Evolutionary conservation across 2,797 vertebrate species (phyloP).

Genomic region (Phrynocephalus forsythii): DNA sequence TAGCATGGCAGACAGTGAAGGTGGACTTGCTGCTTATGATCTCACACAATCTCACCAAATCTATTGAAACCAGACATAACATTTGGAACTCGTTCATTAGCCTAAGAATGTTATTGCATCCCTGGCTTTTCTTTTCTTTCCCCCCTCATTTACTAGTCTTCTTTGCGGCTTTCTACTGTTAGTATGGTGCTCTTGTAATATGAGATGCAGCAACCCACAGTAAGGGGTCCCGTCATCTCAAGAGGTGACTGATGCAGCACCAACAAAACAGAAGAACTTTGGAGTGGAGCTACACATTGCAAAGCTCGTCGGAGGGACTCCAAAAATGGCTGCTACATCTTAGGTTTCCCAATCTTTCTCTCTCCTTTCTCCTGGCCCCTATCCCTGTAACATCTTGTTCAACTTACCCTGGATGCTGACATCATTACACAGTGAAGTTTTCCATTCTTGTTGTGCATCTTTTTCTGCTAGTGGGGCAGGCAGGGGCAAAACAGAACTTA

Average conservation of each 20-base stretch:
- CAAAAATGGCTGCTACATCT: not conserved
- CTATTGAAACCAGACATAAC: conserved; percentile 9
- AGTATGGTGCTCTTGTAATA: not conserved
- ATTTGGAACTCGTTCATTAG: conserved; percentile 11
- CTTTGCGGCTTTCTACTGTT: not conserved
- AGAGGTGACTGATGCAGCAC: not conserved
- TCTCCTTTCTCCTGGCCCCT: no score
- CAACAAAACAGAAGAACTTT: not conserved
- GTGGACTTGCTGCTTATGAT: not conserved
- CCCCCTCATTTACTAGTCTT: not conserved
- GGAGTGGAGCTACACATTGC: not conserved
- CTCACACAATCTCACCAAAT: not conserved
- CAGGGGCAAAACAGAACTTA: not conserved
- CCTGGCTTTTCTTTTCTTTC: not conserved
- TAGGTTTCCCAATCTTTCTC: not conserved
- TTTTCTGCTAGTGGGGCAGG: not conserved
- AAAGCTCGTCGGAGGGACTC: not conserved
- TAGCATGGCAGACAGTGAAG: not conserved
- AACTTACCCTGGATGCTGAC: not conserved
- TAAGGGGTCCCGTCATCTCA: not conserved
- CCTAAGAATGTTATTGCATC: conserved; percentile 15
- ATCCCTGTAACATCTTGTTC: not conserved
- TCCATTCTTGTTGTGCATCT: not conserved
- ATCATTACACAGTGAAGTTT: not conserved
- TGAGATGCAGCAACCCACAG: not conserved